Evolutionary conservation across 1,140 invertebrate genomes (phyloP), one percentile per base, ranked within the genome.

Genomic region (Gonatopus flavifemur): DNA sequence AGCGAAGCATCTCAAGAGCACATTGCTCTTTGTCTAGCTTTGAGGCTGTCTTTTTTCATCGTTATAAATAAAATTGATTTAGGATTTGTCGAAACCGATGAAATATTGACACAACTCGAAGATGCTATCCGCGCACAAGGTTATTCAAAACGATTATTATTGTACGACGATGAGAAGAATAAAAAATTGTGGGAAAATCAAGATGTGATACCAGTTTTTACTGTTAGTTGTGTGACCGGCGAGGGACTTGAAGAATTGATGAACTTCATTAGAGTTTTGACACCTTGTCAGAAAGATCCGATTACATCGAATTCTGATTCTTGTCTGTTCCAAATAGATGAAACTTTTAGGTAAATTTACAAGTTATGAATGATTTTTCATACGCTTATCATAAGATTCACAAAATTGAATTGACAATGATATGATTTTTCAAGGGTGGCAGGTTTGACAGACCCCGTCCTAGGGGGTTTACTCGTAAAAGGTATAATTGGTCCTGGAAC

Each of bases 221-320:
- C 85, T 39, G 88, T 97, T n/a, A 98, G 94, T n/a, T 93, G 89
- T 71, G 94, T 98, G 0, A 93, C 86, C 12, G 96, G 96, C 2
- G 81, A 85, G 43, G 93, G 94, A 8, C 76, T 96, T 3, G 84
- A 88, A 57, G 77, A 90, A 22, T 77, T 96, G 2, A 89, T 89
- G 46, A 87, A 83, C 42, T 95, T 94, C 72, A 78, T 78, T 9
- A 63, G 62, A 49, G 71, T 76, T 30, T 65, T 78, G 7, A 46
- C 61, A 6, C 67, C 75, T 1, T 49, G 67, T 12, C 68, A 77
- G 37, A 66, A 63, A 1, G 62, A 62, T n/a, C 55, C 62, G 13
- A 54, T 56, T 4, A 65, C 71, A 24, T 58, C 59, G 0, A 67
- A 76, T 44, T 61, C 73, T 76, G 88, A 91, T 65, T 80, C 84